Percentiles rank a stretch among this genome's conserved stretches.
Evolutionary conservation across 2,113 vertebrate species (phyloP).

Genomic region (Solea senegalensis): DNA sequence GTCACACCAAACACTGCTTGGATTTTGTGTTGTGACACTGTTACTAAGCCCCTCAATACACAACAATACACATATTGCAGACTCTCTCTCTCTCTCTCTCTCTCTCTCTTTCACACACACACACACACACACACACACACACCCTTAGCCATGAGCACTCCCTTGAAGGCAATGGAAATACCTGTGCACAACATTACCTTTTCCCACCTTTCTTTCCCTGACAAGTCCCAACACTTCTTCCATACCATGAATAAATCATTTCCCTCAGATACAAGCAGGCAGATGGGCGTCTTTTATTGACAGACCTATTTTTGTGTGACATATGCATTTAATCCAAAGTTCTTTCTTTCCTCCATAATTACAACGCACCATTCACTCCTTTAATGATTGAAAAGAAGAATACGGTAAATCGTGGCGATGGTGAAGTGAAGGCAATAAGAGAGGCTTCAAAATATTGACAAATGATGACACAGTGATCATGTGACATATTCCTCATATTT

Average conservation of each 20-base stretch:
- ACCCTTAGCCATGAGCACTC: constrained; percentile 49
- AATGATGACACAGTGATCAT: no score
- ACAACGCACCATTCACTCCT: background rate
- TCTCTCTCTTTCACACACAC: constrained; percentile 14
- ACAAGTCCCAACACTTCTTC: constrained; percentile 65
- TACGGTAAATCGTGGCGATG: background rate
- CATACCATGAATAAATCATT: constrained; percentile 64
- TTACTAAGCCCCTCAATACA: constrained; percentile 44
- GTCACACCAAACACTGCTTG: constrained; percentile 68
- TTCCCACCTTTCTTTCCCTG: constrained; percentile 50
- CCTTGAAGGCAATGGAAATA: constrained; percentile 59
- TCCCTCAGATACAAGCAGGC: constrained; percentile 13
- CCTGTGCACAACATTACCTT: constrained; percentile 51
- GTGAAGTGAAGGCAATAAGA: no score
- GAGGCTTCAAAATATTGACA: no score
- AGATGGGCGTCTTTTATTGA: no score
- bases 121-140: constrained; percentile 5
- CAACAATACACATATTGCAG: constrained; percentile 19
- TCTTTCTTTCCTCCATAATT: background rate
- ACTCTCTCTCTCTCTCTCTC: constrained; percentile 24
- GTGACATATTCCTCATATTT: no score
- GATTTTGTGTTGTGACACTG: constrained; percentile 82
- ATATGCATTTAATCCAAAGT: background rate
- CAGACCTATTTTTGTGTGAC: no score
- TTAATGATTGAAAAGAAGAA: background rate